These are phyloP conservation scores for Marmota flaviventris DNA, from an alignment of 2,113 vertebrate genomes.

Conservation along the genomic window DNA sequence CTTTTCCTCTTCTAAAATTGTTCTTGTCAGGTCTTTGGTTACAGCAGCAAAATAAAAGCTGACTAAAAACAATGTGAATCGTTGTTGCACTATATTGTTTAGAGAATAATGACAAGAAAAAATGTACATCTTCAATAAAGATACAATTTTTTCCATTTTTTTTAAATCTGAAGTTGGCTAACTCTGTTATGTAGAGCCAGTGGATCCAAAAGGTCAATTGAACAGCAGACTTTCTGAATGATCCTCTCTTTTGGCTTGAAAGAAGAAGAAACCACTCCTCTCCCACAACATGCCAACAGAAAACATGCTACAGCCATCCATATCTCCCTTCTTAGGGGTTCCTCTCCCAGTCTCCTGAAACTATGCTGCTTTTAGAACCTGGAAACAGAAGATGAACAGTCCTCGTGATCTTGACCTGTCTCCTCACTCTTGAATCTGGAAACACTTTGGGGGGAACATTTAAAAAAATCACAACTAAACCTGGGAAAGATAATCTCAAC, in stretches of 20 bases:
- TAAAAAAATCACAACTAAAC: not conserved
- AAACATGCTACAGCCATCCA: not conserved
- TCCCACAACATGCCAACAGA: not conserved
- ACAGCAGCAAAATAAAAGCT: too few relatives aligned
- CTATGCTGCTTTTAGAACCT: not conserved
- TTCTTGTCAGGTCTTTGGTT: too few relatives aligned
- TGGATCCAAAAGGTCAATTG: not conserved
- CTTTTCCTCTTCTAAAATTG: too few relatives aligned
- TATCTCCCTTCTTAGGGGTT: not conserved
- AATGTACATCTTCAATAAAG: not conserved
- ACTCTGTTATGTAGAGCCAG: not conserved
- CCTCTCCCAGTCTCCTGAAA: not conserved
- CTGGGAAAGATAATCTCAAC: not conserved
- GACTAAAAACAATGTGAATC: not conserved
- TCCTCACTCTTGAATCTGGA: not conserved
- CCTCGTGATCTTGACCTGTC: not conserved
- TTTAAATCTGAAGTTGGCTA: not conserved
- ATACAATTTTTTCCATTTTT: not conserved
- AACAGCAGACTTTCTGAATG: not conserved
- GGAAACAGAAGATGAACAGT: not conserved
- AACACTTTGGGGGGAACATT: not conserved
- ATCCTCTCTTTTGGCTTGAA: not conserved
- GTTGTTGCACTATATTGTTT: not conserved
- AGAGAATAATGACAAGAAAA: not conserved
- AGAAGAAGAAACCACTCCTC: not conserved